These are phyloP conservation scores for Sporophila hypoxantha DNA, from an alignment of 2,113 vertebrate species.

Conservation along the genomic window DNA sequence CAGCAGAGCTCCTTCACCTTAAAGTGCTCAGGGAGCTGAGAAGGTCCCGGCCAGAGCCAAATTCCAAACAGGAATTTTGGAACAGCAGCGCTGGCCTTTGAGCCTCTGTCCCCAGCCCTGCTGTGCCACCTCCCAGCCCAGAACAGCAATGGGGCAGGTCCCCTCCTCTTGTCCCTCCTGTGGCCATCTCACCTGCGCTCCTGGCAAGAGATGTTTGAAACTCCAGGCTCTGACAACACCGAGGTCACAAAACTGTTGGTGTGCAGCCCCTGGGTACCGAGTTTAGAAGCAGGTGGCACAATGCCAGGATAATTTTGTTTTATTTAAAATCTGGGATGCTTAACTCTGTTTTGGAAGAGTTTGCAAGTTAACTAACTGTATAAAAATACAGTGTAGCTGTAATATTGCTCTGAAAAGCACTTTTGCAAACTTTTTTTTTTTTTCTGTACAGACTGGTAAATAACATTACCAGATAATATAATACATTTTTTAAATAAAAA, in stretches of 20 bases:
- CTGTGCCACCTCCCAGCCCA: not conserved
- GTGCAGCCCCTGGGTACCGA: not conserved
- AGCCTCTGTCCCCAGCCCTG: not conserved
- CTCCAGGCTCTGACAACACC: not conserved
- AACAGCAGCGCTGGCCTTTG: not conserved
- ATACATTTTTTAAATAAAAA: constrained; percentile 66
- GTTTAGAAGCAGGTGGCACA: not conserved
- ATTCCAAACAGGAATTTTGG: not conserved
- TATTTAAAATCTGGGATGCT: constrained; percentile 9
- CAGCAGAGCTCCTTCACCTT: not conserved
- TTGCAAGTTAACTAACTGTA: constrained; percentile 52
- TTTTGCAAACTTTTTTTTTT: constrained; percentile 60
- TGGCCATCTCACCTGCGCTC: not conserved
- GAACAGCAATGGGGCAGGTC: not conserved
- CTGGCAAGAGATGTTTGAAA: not conserved
- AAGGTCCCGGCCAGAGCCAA: not conserved
- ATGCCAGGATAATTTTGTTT: not conserved
- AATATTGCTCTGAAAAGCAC: constrained; percentile 55
- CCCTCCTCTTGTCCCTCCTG: not conserved
- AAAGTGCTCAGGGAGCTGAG: constrained; percentile 1
- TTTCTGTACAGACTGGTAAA: constrained; percentile 64
- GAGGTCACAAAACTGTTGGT: not conserved
- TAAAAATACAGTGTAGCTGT: constrained; percentile 48
- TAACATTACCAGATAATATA: constrained; percentile 66
- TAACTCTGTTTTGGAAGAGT: constrained; percentile 30